Conservation (phyloP, 2,888 invertebrate species). For the Linyphia triangularis region DNA sequence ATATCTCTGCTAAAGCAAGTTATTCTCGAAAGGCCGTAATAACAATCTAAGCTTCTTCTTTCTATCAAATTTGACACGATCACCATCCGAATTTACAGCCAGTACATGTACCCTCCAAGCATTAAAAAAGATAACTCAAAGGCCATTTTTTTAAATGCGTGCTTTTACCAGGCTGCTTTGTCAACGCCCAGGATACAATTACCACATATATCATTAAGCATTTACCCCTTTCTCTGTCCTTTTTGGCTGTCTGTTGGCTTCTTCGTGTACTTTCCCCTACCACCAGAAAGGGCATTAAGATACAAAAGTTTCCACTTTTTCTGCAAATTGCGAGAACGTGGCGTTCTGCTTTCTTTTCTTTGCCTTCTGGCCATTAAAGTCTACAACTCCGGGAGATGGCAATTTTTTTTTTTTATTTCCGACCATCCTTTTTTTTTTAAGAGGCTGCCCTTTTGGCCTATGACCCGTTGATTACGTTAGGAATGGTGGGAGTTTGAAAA, state of each 20-base stretch:
- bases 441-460: slow-evolving; percentile 68
- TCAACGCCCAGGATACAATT: slow-evolving; percentile 75
- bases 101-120: slow-evolving; percentile 57
- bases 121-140: slow-evolving; percentile 50
- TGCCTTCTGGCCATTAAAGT: slow-evolving; percentile 64
- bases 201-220: slow-evolving; percentile 71
- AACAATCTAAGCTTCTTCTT: slow-evolving; percentile 9
- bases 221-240: slow-evolving; percentile 67
- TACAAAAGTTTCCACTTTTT: slow-evolving; percentile 75
- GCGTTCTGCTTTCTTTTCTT: slow-evolving; percentile 70
- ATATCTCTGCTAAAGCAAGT: not conserved
- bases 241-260: slow-evolving; percentile 55
- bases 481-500: slow-evolving; percentile 72
- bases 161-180: slow-evolving; percentile 59
- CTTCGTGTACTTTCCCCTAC: slow-evolving; percentile 32
- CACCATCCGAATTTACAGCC: slow-evolving; percentile 40
- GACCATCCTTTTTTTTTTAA: slow-evolving; percentile 57
- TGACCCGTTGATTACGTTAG: slow-evolving; percentile 72
- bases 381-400: slow-evolving; percentile 55
- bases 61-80: slow-evolving; percentile 20
- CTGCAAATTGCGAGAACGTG: slow-evolving; percentile 73
- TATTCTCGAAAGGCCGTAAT: slow-evolving; percentile 13
- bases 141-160: slow-evolving; percentile 18
- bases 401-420: slow-evolving; percentile 63
- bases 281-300: slow-evolving; percentile 58